Evolutionary conservation across 2,888 invertebrate genomes (phyloP).

Genomic region (Crioceris asparagi): DNA sequence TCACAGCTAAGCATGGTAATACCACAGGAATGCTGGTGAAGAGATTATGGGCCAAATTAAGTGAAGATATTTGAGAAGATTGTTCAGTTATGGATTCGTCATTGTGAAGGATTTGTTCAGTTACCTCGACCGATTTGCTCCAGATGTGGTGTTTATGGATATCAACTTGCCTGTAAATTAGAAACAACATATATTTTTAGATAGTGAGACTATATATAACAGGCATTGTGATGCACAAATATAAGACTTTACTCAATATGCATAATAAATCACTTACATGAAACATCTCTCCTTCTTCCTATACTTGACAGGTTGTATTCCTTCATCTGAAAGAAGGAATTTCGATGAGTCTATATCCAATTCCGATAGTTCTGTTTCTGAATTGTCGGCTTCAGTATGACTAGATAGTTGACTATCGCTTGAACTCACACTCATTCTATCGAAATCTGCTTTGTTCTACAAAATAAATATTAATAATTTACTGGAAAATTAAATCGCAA

Average conservation of each 20-base stretch:
- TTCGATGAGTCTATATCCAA: constrained; percentile 28
- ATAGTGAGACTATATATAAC: neutral
- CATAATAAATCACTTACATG: constrained; percentile 32
- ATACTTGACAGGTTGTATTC: constrained; percentile 29
- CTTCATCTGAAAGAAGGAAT: constrained; percentile 28
- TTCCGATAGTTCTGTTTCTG: constrained; percentile 31
- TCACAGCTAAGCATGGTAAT: constrained; percentile 82
- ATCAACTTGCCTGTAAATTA: constrained; percentile 43
- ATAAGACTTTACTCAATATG: neutral
- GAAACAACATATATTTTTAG: neutral
- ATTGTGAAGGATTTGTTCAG: constrained; percentile 50
- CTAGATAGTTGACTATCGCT: constrained; percentile 38
- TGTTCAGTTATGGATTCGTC: constrained; percentile 47
- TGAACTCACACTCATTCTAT: constrained; percentile 36
- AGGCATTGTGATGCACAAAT: neutral
- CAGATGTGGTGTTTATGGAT: constrained; percentile 69
- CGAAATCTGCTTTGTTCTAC: constrained; percentile 32
- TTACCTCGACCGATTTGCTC: constrained; percentile 56
- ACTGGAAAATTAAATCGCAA: neutral
- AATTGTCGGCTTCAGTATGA: constrained; percentile 31
- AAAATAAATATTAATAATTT: constrained; percentile 10
- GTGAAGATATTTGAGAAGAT: constrained; percentile 56
- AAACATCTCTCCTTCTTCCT: constrained; percentile 34
- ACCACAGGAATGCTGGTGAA: constrained; percentile 80
- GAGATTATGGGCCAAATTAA: constrained; percentile 86